Evolutionary conservation across 2,113 vertebrate genomes (phyloP), one percentile per base, ranked within the genome.

Genomic region (Burhinus bistriatus): DNA sequence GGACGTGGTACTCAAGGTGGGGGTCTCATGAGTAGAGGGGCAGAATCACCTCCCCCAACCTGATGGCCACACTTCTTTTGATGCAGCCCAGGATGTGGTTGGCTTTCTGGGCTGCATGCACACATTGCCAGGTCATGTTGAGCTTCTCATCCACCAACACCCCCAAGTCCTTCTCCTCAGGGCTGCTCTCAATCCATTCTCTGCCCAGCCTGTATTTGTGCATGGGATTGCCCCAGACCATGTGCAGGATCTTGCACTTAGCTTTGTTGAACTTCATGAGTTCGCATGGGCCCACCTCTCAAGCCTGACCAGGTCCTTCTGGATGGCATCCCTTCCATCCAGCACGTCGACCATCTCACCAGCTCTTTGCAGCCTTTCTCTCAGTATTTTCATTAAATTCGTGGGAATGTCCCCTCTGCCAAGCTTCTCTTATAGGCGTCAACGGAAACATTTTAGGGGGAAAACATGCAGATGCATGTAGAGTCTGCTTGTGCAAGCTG

Each of bases 401-500:
- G 9, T 15, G 16, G 54, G 30, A 21, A 21, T 15, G 8, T 34
- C 4, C 7, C 34, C 32, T 75, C n/a, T 71, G 64, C 52, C 27
- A 23, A 4, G 15, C 42, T 49, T 76, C 61, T 57, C 77, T 36
- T 38, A 7, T 6, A 11, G 36, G 42, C 45, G 62, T 52, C 71
- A 72, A 9, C 25, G 57, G 75, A 44, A 66, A 51, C 36, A 13
- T 80, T 83, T 59, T 15, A 18, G 29, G 34, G n/a, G 45, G 11
- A 25, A 29, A 55, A 30, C 3, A 0, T 44, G 36, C 18, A 23
- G 47, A 64, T 72, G 36, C 10, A 0, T 1, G 5, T 17, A 6
- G n/a, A 27, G 7, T 7, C 61, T 83, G 47, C 55, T 10, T 9
- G 38, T 66, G 36, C 47, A 30, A 54, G 71, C 62, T 34, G 20